Percentiles rank a stretch among this genome's conserved stretches.
Evolutionary conservation across 2,797 vertebrate species (phyloP).

Genomic region (Hoplostethus mediterraneus): DNA sequence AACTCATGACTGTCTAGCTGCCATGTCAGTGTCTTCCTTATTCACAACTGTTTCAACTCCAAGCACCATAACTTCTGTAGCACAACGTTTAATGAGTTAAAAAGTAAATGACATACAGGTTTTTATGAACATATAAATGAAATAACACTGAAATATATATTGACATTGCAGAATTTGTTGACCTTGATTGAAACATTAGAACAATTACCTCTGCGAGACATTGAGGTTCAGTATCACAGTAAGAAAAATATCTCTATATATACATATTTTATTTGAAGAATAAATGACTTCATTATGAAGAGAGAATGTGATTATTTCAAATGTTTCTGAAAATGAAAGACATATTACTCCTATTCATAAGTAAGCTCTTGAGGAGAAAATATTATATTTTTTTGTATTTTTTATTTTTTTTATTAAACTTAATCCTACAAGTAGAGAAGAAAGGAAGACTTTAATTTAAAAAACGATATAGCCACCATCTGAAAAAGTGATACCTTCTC

Average conservation of each 20-base stretch:
- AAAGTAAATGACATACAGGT: constrained; percentile 14
- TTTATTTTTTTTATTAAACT: too few relatives aligned
- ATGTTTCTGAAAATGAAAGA: neutral
- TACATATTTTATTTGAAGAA: neutral
- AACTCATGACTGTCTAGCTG: neutral
- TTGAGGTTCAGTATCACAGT: constrained; percentile 41
- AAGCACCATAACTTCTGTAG: constrained; percentile 11
- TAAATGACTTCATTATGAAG: neutral
- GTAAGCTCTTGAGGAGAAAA: neutral
- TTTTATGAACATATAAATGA: constrained; percentile 16
- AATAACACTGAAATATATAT: constrained; percentile 4
- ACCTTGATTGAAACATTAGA: neutral
- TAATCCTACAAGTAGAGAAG: neutral
- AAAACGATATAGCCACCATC: neutral
- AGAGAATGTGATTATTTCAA: neutral
- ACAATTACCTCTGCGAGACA: neutral
- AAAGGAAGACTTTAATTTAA: neutral
- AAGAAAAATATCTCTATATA: neutral
- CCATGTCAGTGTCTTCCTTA: too few relatives aligned
- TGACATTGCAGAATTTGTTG: neutral
- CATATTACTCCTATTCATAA: neutral
- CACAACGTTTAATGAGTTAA: constrained; percentile 36
- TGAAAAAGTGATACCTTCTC: neutral
- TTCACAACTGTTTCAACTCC: neutral
- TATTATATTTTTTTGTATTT: too few relatives aligned